phyloP scores from a whole-genome alignment of 2,888 invertebrate genomes.

The Cephus spinipes region DNA sequence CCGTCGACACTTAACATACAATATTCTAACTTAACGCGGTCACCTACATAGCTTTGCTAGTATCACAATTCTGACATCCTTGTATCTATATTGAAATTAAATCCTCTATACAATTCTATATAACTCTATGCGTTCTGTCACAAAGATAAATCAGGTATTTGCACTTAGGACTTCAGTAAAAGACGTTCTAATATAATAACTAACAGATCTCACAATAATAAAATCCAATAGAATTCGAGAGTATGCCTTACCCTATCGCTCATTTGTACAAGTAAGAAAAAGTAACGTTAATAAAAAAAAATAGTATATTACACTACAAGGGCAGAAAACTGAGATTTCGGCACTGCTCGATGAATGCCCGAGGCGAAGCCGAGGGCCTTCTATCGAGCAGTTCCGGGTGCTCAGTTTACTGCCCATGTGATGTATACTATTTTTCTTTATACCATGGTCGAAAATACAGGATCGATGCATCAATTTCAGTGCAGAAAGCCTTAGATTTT shows the following conservation, averaged over 20 bases:
- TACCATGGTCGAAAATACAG: too few relatives aligned
- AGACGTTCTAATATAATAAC: background rate
- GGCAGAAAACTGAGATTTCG: too few relatives aligned
- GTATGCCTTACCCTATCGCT: background rate
- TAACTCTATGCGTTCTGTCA: constrained; percentile 29
- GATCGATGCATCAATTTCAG: too few relatives aligned
- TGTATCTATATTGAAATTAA: constrained; percentile 12
- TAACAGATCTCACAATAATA: background rate
- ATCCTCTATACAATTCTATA: constrained; percentile 20
- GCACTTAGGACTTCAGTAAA: background rate
- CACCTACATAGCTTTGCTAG: constrained; percentile 52
- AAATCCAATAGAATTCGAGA: background rate
- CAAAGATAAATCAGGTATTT: background rate
- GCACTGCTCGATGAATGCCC: too few relatives aligned
- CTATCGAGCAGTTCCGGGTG: too few relatives aligned
- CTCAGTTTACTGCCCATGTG: too few relatives aligned
- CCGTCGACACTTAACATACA: background rate
- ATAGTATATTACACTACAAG: too few relatives aligned
- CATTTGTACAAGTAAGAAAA: background rate
- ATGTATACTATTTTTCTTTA: too few relatives aligned
- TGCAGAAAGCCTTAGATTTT: too few relatives aligned
- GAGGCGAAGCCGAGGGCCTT: too few relatives aligned
- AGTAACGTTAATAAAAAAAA: background rate
- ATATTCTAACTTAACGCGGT: constrained; percentile 2
- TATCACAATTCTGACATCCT: constrained; percentile 60